phyloP scores from a whole-genome alignment of 2,797 vertebrate genomes.

The Ctenopoma kingsleyae region DNA sequence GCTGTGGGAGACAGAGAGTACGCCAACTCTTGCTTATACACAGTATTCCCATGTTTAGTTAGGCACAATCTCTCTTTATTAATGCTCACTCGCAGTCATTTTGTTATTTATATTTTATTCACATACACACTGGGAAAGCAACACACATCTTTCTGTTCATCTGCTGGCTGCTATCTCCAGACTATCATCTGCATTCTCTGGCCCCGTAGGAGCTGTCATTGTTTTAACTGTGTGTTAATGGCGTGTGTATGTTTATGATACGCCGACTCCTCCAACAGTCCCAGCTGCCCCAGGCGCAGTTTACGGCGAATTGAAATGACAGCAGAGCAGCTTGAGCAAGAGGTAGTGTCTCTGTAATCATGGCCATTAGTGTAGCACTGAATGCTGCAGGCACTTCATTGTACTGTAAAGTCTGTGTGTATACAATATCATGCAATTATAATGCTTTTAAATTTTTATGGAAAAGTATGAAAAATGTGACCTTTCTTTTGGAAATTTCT shows the following conservation, averaged over 20 bases:
- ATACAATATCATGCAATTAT: no score
- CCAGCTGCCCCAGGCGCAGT: constrained; percentile 1
- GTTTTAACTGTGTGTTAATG: constrained; percentile 1
- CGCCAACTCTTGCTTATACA: not conserved
- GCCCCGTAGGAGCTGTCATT: constrained; percentile 28
- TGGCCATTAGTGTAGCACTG: not conserved
- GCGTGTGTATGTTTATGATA: not conserved
- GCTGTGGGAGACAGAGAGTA: constrained; percentile 10
- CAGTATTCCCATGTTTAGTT: constrained; percentile 12
- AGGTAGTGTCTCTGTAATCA: constrained; percentile 30
- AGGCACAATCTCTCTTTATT: constrained; percentile 30
- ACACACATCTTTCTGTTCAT: constrained; percentile 17
- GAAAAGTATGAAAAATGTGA: not conserved
- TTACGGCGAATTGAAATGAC: constrained; percentile 7
- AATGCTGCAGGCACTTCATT: not conserved
- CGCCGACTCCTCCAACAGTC: no score
- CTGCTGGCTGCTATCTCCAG: constrained; percentile 28
- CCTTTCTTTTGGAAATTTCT: not conserved
- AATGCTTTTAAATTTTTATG: not conserved
- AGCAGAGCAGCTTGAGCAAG: constrained; percentile 28
- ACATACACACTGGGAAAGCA: not conserved
- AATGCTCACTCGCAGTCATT: constrained; percentile 16
- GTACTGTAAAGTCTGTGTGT: no score
- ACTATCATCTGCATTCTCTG: constrained; percentile 10
- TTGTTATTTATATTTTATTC: constrained; percentile 21